Evolutionary conservation across 1,140 invertebrate species (phyloP), one percentile per base, ranked within the genome.

Genomic region (Drosophila prosaltans): DNA sequence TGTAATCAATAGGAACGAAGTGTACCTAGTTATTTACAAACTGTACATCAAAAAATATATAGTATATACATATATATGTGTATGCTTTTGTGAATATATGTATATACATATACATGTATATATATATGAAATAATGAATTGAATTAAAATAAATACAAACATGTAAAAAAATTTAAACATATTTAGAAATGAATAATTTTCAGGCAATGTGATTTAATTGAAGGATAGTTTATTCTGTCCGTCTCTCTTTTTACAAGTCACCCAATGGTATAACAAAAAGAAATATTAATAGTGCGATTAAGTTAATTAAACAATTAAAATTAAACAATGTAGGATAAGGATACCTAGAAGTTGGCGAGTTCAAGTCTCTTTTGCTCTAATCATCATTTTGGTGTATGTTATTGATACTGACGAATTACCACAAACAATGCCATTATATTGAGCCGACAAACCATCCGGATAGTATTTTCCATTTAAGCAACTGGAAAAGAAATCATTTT

Each of bases 401-500:
- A 21, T 0, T 21, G 21, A 2, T 3, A 2, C 5, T 8, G 3
- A 6, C 4, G 32, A 9, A 24, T 21, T 48, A 9, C 16, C 6
- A 21, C 45, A 48, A 48, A 24, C 7, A 48, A 48, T 48, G 16
- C 32, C 32, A 36, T 36, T 36, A 6, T 36, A 1, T n/a, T 43
- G 10, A 16, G 11, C 10, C 2, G 2, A 3, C 16, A 21, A 4
- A n/a, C 11, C 21, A 48, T 48, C 9, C 7, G 2, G 7, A 48
- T n/a, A 48, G 21, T 69, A 64, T 5, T 54, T 4, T 30, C 45
- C 67, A 40, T 69, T 69, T 5, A 69, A 39, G 6, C 0, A 2
- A 36, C 67, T 69, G 5, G 9, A 64, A 69, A 9, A 2, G 16
- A 26, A 1, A 69, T 11, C 9, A 26, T 7, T 32, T 36, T n/a